Evolutionary conservation across 2,797 vertebrate species (phyloP).

Genomic region (Benthosema pterotum): DNA sequence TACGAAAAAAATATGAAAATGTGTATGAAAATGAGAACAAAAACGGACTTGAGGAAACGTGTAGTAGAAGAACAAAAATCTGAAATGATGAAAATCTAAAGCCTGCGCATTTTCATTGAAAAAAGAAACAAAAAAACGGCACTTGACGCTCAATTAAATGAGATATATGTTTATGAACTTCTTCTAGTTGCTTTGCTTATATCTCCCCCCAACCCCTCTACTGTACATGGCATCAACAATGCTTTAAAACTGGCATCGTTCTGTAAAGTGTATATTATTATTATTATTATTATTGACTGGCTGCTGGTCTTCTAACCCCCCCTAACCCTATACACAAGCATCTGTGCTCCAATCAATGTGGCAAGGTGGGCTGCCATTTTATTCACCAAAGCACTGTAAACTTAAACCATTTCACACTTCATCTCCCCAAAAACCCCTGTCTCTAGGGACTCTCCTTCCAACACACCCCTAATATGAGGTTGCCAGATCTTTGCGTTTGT

Average conservation of each 20-base stretch:
- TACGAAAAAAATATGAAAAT: conserved; percentile 39
- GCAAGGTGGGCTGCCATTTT: conserved; percentile 83
- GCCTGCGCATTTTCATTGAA: conserved; percentile 88
- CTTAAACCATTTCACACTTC: conserved; percentile 7
- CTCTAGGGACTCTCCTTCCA: conserved; percentile 24
- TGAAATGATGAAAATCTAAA: conserved; percentile 75
- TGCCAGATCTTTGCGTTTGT: conserved; percentile 71
- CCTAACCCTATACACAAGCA: conserved; percentile 80
- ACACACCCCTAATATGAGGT: conserved; percentile 47
- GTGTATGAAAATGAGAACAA: conserved; percentile 66
- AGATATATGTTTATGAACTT: conserved; percentile 90
- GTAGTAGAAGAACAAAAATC: conserved; percentile 54
- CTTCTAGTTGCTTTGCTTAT: conserved; percentile 97
- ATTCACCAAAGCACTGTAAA: conserved; percentile 48
- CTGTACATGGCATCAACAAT: conserved; percentile 81
- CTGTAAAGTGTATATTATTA: conserved; percentile 87
- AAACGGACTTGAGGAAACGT: conserved; percentile 67
- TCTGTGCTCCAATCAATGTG: conserved; percentile 83
- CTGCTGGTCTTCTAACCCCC: conserved; percentile 80
- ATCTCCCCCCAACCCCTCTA: conserved; percentile 83
- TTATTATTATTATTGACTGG: too few relatives aligned
- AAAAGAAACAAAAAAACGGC: conserved; percentile 58
- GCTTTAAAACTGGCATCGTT: conserved; percentile 80
- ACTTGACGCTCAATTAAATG: conserved; percentile 76
- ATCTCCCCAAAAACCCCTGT: conserved; percentile 24